Conservation (phyloP, 2,797 vertebrate genomes). For the Pristis pectinata region DNA sequence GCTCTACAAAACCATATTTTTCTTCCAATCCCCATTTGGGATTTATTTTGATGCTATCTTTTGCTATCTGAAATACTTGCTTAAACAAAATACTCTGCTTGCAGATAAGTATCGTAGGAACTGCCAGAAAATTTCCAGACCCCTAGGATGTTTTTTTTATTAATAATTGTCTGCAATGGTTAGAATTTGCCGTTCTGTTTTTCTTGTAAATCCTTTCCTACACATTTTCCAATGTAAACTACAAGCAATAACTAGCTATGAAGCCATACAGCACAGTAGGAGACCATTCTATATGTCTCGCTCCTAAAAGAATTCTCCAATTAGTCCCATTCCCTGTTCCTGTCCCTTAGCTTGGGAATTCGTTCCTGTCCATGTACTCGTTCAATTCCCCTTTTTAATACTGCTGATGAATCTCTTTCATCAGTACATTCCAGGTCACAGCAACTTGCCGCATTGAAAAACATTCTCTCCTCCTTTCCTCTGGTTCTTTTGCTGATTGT, state of each 20-base stretch:
- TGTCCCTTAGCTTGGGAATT: neutral
- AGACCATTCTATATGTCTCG: neutral
- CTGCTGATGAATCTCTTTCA: neutral
- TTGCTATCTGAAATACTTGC: neutral
- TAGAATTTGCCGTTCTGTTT: neutral
- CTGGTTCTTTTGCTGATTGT: neutral
- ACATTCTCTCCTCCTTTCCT: neutral
- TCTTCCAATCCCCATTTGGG: neutral
- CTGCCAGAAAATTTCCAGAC: conserved; percentile 9
- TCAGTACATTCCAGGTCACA: neutral
- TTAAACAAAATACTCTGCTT: conserved; percentile 2
- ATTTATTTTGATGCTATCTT: neutral
- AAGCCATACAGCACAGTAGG: neutral
- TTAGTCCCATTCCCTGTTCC: neutral
- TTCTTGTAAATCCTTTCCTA: conserved; percentile 19
- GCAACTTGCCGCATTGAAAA: neutral
- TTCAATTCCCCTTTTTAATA: neutral
- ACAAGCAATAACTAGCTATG: neutral
- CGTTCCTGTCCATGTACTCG: neutral
- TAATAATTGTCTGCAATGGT: neutral
- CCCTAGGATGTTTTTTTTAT: neutral
- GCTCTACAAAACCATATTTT: neutral
- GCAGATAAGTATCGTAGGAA: neutral
- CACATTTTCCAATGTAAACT: neutral
- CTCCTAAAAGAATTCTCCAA: neutral